Percentiles rank a stretch among this genome's conserved stretches.
These are phyloP conservation scores for Cerceris rybyensis DNA, from an alignment of 2,888 invertebrate genomes.

Conservation along the genomic window DNA sequence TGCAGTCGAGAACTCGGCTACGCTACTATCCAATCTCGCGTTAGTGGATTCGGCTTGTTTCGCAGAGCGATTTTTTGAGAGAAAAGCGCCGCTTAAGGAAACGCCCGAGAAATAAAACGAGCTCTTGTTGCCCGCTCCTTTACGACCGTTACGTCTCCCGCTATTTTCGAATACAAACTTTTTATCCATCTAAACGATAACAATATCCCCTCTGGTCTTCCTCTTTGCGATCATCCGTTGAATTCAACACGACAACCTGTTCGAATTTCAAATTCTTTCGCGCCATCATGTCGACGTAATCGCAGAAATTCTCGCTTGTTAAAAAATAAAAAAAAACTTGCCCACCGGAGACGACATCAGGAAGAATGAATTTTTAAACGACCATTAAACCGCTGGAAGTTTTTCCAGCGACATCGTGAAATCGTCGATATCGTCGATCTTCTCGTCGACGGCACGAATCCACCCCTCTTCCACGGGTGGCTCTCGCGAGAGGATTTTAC, in stretches of 20 bases:
- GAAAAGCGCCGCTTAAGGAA: slow-evolving; percentile 27
- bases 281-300: background rate
- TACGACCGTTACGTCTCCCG: slow-evolving; percentile 11
- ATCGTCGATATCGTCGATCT: too few relatives aligned
- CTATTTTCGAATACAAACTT: background rate
- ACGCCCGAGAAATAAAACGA: slow-evolving; percentile 25
- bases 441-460: background rate
- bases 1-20: slow-evolving; percentile 27
- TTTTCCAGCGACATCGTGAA: too few relatives aligned
- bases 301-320: slow-evolving; percentile 2
- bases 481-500: slow-evolving; percentile 28
- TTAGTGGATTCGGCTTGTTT: slow-evolving; percentile 50
- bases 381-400: too few relatives aligned
- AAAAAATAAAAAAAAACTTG: background rate
- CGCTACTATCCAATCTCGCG: slow-evolving; percentile 51
- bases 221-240: background rate
- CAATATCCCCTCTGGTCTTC: background rate
- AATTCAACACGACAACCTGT: slow-evolving; percentile 1
- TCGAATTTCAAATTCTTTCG: slow-evolving; percentile 7
- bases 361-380: too few relatives aligned
- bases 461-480: background rate
- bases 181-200: slow-evolving; percentile 16
- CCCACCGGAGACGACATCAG: too few relatives aligned
- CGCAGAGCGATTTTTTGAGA: slow-evolving; percentile 24
- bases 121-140: slow-evolving; percentile 16